Base-by-base conservation (phyloP, 2,888 invertebrate genomes). In the Morpho helenor region DNA sequence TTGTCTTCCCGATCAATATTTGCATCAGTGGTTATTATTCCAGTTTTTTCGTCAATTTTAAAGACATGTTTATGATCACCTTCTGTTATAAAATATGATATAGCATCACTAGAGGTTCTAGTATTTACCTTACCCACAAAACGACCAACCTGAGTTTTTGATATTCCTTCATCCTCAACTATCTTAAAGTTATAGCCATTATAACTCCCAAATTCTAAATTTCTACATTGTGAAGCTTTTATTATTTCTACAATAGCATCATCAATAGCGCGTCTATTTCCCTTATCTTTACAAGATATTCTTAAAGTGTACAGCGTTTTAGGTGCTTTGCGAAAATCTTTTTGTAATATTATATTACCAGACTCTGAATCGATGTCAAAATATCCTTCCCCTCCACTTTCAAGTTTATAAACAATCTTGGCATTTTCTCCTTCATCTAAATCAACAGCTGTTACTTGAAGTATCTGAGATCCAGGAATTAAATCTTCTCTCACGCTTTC, bases 371-470 rank as follows among this genome's bases (percentile, higher is more conserved):
- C 96, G 31, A 98, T 91, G 9, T 93, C 92, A 82, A 98, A 98
- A 64, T 95, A 91, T 46, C 94, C 95, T 67, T 95, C 96, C 59
- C 94, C 94, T 39, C 95, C 96, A 71, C 93, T 94, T 82, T 96
- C 96, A 61, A 98, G 87, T 68, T 92, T 93, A 76, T 95, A 97
- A 60, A 94, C 94, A 49, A 96, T 92, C 77, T 94, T 93, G 44
- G 96, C 96, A 89, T 98, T 97, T 75, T 96, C 95, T n/a, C 95
- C 96, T 72, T 95, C 95, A 82, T 99, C 99, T 63, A 93, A 92
- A 90, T 99, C 98, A 57, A 91, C 93, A 2, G 98, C 98, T 56
- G 92, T 93, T 22, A 99, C 94, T 82, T 94, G 94, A 16, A 96
- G 81, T 66, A 98, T 82, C 49, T 92, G 91, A 39, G 93, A 92